Base-by-base conservation (phyloP, 2,888 invertebrate genomes). In the Hyles lineata region DNA sequence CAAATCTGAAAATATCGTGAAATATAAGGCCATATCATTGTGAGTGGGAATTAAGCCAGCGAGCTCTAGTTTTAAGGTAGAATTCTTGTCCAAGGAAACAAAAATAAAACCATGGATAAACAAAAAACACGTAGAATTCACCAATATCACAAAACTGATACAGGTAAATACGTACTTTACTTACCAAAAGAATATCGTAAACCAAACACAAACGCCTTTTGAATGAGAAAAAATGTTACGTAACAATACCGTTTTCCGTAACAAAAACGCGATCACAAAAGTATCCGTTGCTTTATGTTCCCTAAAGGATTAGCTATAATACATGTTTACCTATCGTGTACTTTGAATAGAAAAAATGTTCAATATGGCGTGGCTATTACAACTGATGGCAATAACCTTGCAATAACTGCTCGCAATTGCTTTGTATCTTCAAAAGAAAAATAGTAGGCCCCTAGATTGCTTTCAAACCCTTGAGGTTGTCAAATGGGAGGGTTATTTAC, bases 371-470 rank as follows among this genome's bases (percentile, higher is more conserved):
- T 73, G 80, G 84, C 83, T 87, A 85, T 88, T 86, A 83, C 81
- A 75, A 78, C 85, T 86, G 86, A 88, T 86, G 84, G 86, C 88
- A 86, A 89, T 89, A 91, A 87, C 89, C 85, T 86, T 84, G 86
- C 88, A 86, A 89, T 89, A 91, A 87, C 89, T 85, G 80, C 83
- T 85, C 82, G 91, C 90, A 90, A 91, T 90, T 84, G 91, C 90
- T 89, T 91, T 92, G 90, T 89, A 43, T 43, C 85, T 89, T 88
- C 84, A 87, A 90, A 89, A 89, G 87, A 85, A 85, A 90, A 89
- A 90, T 87, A 87, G 87, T 85, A 86, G 78, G 84, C 83, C 85
- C 81, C 80, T 84, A 87, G 89, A 90, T 90, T 89, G 90, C 88
- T 89, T 91, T 90, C 85, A 89, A 90, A 84, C 91, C 89, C 90